Percentiles rank a stretch among this genome's conserved stretches.
Conservation (phyloP, 2,888 invertebrate genomes). For the Drosophila anomalata region DNA sequence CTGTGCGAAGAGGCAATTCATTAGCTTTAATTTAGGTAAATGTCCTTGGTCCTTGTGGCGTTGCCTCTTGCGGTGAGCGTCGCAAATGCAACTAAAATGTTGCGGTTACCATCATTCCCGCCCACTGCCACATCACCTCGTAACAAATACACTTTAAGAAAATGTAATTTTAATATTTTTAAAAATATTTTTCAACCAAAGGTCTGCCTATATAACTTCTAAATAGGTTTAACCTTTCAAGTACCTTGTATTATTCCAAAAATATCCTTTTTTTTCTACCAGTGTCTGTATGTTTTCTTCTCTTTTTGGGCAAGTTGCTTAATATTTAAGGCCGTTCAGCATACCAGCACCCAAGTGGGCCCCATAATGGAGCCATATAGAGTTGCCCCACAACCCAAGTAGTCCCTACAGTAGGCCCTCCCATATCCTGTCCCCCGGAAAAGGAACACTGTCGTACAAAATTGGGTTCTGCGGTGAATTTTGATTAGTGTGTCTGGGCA, state of each 20-base stretch:
- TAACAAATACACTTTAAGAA: constrained; percentile 1
- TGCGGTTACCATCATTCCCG: constrained; percentile 70
- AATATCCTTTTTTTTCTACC: not conserved
- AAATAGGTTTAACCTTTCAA: not conserved
- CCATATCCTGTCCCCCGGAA: not conserved
- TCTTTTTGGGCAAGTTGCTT: constrained; percentile 48
- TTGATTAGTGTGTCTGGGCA: constrained; percentile 39
- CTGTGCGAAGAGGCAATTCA: constrained; percentile 77
- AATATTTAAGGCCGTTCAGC: constrained; percentile 65
- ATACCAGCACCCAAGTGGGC: constrained; percentile 49
- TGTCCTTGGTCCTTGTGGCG: constrained; percentile 80
- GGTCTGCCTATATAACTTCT: not conserved
- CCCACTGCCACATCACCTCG: constrained; percentile 44
- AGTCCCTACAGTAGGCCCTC: too few relatives aligned
- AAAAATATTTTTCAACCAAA: not conserved
- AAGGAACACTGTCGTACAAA: constrained; percentile 31
- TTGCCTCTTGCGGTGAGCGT: constrained; percentile 75
- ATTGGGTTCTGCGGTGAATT: constrained; percentile 41
- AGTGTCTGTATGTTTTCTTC: constrained; percentile 13
- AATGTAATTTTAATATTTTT: not conserved
- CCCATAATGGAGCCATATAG: constrained; percentile 28
- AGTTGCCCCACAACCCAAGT: not conserved
- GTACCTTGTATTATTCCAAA: not conserved
- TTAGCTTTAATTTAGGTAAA: constrained; percentile 79
- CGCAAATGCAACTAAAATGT: constrained; percentile 78